A percentile compares a stretch with the other conserved stretches of the same genome.
Conservation (phyloP, 2,113 vertebrate genomes). For the Siniperca chuatsi region DNA sequence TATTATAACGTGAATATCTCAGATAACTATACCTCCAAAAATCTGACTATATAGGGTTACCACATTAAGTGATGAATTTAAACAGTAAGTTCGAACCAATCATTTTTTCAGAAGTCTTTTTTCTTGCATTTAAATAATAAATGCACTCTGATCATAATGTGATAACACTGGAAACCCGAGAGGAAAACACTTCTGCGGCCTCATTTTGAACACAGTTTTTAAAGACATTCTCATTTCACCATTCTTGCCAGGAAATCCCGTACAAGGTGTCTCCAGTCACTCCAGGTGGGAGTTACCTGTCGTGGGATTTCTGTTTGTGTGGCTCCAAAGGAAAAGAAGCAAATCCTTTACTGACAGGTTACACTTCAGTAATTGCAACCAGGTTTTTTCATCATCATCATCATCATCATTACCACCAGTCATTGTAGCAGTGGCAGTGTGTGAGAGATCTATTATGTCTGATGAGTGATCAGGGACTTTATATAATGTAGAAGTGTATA, state of each 20-base stretch:
- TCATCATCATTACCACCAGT: not conserved
- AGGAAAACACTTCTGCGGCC: not conserved
- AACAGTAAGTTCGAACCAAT: not conserved
- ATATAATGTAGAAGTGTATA: too few species aligned
- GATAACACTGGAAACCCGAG: not conserved
- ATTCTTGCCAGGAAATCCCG: not conserved
- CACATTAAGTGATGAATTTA: too few species aligned
- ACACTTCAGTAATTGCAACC: not conserved
- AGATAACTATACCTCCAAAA: not conserved
- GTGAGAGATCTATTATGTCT: not conserved
- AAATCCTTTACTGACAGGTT: not conserved
- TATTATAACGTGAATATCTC: too few species aligned
- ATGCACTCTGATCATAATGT: not conserved
- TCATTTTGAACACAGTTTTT: not conserved
- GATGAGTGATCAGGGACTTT: not conserved
- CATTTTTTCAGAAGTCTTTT: too few species aligned
- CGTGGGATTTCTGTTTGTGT: not conserved
- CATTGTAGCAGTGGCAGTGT: not conserved
- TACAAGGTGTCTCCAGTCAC: not conserved
- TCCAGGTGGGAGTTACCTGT: too few species aligned
- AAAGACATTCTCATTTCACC: not conserved
- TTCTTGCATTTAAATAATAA: not conserved
- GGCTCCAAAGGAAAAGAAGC: not conserved
- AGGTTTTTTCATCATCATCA: not conserved
- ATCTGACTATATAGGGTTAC: not conserved